Conservation (phyloP, 2,888 invertebrate species). For the Calliopum simillimum region DNA sequence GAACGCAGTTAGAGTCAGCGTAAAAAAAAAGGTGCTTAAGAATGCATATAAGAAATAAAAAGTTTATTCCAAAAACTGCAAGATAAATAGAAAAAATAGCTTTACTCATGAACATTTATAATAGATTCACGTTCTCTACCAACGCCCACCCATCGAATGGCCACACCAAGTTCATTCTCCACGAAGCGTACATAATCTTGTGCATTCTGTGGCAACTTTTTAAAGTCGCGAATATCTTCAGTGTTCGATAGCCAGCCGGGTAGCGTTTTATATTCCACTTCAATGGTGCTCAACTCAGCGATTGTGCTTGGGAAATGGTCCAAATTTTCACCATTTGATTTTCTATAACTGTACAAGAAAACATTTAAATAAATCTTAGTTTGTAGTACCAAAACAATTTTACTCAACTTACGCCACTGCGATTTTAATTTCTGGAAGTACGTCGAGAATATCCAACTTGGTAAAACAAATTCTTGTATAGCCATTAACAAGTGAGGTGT, state of each 20-base stretch:
- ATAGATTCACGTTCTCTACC: conserved; percentile 94
- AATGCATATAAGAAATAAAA: too few species aligned
- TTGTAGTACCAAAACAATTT: neutral
- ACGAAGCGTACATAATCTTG: conserved; percentile 85
- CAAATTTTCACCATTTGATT: conserved; percentile 80
- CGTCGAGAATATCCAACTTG: conserved; percentile 96
- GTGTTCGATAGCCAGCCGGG: conserved; percentile 91
- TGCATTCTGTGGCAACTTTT: conserved; percentile 86
- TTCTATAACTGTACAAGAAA: conserved; percentile 71
- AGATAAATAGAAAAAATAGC: conserved; percentile 6
- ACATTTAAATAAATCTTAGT: neutral
- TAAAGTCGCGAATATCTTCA: conserved; percentile 80
- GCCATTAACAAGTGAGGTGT: conserved; percentile 96
- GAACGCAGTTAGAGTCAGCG: too few species aligned
- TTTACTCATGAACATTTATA: conserved; percentile 71
- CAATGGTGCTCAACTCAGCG: conserved; percentile 67
- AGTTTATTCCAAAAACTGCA: too few species aligned
- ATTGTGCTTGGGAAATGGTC: conserved; percentile 86
- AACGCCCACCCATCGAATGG: conserved; percentile 97
- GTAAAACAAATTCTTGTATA: conserved; percentile 94
- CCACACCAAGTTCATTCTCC: conserved; percentile 83
- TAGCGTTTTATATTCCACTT: conserved; percentile 88
- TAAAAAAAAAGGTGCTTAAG: too few species aligned
- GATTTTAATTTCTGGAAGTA: conserved; percentile 77
- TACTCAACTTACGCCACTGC: conserved; percentile 71